Conservation (phyloP, 2,888 invertebrate genomes). For the Clunio marinus region DNA sequence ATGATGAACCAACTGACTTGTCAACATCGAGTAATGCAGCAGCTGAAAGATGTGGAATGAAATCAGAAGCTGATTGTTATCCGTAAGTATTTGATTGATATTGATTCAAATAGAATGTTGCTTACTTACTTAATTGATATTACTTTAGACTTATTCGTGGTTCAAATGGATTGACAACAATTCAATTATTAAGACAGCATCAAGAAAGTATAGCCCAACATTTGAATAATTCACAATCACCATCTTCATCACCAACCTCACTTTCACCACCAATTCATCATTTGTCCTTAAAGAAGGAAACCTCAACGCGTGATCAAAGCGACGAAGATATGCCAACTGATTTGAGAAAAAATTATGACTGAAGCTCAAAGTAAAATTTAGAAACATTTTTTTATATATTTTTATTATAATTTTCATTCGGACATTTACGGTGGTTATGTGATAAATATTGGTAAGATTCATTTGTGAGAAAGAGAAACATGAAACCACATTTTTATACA, state of each 20-base stretch:
- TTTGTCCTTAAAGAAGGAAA: slow-evolving; percentile 36
- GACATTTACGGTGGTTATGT: too few species aligned
- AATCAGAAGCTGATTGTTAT: slow-evolving; percentile 39
- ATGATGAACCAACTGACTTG: slow-evolving; percentile 68
- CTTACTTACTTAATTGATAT: slow-evolving; percentile 9
- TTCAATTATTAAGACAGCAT: slow-evolving; percentile 46
- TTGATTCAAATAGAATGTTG: neutral
- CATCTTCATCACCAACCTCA: slow-evolving; percentile 36
- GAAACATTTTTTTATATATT: too few species aligned
- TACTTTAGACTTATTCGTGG: slow-evolving; percentile 49
- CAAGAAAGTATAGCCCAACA: slow-evolving; percentile 36
- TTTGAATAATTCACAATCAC: slow-evolving; percentile 16
- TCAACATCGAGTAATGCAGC: slow-evolving; percentile 51
- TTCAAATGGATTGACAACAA: slow-evolving; percentile 51
- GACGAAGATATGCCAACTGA: slow-evolving; percentile 42
- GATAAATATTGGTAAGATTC: too few species aligned
- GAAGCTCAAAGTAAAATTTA: neutral
- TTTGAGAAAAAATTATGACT: slow-evolving; percentile 41
- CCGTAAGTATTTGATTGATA: slow-evolving; percentile 39
- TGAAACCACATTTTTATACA: too few species aligned
- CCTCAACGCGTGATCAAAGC: slow-evolving; percentile 38
- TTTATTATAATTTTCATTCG: too few species aligned
- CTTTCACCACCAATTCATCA: slow-evolving; percentile 38
- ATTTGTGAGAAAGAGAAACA: too few species aligned
- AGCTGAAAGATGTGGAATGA: slow-evolving; percentile 7